These are phyloP conservation scores for Atrichornis clamosus DNA, from an alignment of 2,113 vertebrate species.

Conservation along the genomic window DNA sequence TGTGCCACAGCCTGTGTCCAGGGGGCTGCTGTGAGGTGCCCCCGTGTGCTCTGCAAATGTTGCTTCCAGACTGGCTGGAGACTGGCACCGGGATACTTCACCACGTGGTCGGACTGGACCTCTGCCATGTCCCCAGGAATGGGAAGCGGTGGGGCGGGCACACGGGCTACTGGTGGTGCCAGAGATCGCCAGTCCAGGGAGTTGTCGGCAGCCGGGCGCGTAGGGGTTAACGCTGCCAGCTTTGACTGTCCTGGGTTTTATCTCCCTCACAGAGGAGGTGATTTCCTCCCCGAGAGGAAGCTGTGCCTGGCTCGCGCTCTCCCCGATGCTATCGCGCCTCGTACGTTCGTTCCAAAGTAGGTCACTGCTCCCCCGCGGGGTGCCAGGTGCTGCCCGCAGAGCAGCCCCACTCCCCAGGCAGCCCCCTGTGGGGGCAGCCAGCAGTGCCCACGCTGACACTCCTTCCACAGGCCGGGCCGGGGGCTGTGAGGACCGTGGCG, in stretches of 20 bases:
- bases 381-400: neutral
- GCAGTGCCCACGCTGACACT: neutral
- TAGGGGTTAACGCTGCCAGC: neutral
- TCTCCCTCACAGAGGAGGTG: constrained; percentile 9
- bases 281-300: constrained; percentile 56
- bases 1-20: neutral
- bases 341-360: neutral
- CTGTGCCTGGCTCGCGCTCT: neutral
- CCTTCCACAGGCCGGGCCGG: neutral
- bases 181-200: no score
- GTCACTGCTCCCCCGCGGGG: neutral
- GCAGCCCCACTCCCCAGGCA: neutral
- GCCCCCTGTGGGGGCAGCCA: neutral
- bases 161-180: neutral
- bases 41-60: neutral
- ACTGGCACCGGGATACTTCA: neutral
- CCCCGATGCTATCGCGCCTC: constrained; percentile 28
- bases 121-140: rapidly evolving
- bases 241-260: neutral
- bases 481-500: neutral
- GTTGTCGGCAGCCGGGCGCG: neutral
- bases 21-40: neutral
- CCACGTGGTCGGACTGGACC: neutral
- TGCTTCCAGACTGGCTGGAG: neutral
- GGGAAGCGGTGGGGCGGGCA: rapidly evolving